Evolutionary conservation across 2,797 vertebrate species (phyloP).

Genomic region (Hyperoplus immaculatus): DNA sequence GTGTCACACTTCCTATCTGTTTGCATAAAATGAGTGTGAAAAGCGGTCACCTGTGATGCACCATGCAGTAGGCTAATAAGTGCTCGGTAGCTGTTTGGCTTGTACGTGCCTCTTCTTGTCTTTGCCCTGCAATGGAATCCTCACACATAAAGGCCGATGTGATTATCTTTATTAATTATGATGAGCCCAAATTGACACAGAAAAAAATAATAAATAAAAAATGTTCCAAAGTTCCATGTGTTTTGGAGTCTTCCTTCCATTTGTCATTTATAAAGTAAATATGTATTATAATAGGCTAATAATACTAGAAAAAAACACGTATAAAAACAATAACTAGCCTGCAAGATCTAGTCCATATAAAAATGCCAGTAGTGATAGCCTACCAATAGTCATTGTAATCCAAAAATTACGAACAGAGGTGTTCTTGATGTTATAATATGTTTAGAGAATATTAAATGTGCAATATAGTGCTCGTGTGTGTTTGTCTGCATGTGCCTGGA

Average conservation of each 20-base stretch:
- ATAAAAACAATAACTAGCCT: not conserved
- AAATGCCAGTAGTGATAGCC: not conserved
- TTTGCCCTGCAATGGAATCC: not conserved
- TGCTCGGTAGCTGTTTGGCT: not conserved
- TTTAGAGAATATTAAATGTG: not conserved
- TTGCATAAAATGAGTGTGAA: too few species aligned
- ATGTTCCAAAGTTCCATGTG: not conserved
- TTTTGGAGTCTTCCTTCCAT: not conserved
- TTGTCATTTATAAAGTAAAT: not conserved
- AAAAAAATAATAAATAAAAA: not conserved
- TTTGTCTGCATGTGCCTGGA: not conserved
- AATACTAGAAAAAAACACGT: too few species aligned
- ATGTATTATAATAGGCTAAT: slow-evolving; percentile 19
- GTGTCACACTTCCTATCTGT: too few species aligned
- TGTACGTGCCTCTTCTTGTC: not conserved
- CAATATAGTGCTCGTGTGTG: not conserved
- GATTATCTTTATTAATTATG: not conserved
- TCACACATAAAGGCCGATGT: not conserved
- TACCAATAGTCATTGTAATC: too few species aligned
- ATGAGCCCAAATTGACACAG: not conserved
- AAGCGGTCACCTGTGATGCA: not conserved
- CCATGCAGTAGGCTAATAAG: not conserved
- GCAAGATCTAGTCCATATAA: not conserved
- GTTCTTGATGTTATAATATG: not conserved
- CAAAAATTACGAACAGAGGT: not conserved